Evolutionary conservation across 2,888 invertebrate species (phyloP), one percentile per base, ranked within the genome.

Genomic region (Lithophane ornitopus): DNA sequence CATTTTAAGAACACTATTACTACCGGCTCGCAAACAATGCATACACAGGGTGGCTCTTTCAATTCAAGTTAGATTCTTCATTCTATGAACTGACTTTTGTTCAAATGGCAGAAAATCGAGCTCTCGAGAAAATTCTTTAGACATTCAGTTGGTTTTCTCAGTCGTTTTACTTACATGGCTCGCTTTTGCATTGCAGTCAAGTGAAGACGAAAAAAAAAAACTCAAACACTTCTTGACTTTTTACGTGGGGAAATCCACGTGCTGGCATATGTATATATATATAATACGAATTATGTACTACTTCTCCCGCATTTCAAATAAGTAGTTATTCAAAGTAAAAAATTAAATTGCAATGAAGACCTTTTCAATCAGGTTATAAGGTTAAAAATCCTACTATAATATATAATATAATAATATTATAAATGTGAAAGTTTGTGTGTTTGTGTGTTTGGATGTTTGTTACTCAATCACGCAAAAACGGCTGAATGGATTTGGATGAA

Each of bases 1-100:
- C 84, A 81, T 82, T 82, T 67, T 46, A 81, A 77, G 26, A 41
- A 67, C 58, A 19, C 41, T 16, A 72, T 84, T 84, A 73, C 67
- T 56, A 26, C 14, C 19, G 56, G 49, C 41, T 54, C 39, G 7
- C 26, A 54, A 62, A 67, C 61, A 70, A 67, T 67, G 49, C 61
- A 11, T 7, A 70, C 61, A 82, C 65, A 66, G 70, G 34, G 0
- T 67, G 78, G 3, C 0, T 19, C 3, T 49, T 61, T 66, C 19
- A 39, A 56, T 26, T 71, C 44, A 19, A 52, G 16, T 19, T 28
- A 46, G 14, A 46, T 74, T 61, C 9, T n/a, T 46, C 19, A 63
- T 59, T 59, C 34, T n/a, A 11, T 44, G 56, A 63, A 65, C 49
- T 1, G 16, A 39, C 26, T n/a, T 76, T 69, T n/a, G n/a, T 44